Percentiles rank a stretch among this genome's conserved stretches.
Evolutionary conservation across 2,797 vertebrate genomes (phyloP).

Genomic region (Diglossa cyanea): DNA sequence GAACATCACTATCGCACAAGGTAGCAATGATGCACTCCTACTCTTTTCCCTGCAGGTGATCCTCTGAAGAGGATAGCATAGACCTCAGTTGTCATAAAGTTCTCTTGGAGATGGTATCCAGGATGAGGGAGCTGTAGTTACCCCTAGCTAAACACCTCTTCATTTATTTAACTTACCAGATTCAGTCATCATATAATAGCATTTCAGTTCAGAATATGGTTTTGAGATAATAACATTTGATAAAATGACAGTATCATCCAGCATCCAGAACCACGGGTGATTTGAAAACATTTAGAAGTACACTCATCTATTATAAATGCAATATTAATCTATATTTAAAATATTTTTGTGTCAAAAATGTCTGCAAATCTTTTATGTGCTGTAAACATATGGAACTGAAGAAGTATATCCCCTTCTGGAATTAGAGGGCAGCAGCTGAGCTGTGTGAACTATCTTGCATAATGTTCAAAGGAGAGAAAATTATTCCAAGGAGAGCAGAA

Average conservation of each 20-base stretch:
- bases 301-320: background rate
- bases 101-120: background rate
- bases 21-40: background rate
- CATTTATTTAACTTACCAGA: background rate
- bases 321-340: background rate
- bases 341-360: background rate
- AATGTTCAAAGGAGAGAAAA: background rate
- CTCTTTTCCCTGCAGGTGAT: background rate
- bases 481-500: background rate
- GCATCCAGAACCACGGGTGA: background rate
- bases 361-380: background rate
- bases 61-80: background rate
- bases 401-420: background rate
- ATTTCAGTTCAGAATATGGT: background rate
- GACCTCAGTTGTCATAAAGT: background rate
- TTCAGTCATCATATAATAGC: background rate
- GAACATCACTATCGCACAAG: accelerated
- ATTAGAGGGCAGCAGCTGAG: background rate
- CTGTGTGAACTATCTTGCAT: background rate
- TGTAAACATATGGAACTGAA: background rate
- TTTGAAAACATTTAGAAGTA: background rate
- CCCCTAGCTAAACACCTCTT: background rate
- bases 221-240: slow-evolving; percentile 32
- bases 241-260: background rate
- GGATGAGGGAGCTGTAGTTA: background rate